phyloP scores from a whole-genome alignment of 2,113 vertebrate species.

The Hymenochirus boettgeri region DNA sequence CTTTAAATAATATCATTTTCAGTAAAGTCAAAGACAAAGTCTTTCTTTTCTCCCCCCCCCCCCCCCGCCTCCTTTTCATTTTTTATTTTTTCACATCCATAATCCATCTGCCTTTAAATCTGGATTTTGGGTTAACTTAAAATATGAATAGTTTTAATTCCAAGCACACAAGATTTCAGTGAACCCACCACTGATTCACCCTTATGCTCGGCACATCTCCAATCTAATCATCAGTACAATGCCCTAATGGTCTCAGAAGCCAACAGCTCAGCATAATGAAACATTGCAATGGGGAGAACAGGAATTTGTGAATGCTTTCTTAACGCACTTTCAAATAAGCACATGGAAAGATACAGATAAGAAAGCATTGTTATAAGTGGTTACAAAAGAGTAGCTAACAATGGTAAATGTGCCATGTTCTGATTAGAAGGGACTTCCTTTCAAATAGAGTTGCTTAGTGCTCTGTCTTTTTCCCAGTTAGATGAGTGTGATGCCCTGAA shows the following conservation, averaged over 20 bases:
- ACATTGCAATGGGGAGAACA: background rate
- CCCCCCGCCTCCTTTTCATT: too few species aligned
- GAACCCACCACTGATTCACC: constrained; percentile 6
- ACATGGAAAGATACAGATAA: background rate
- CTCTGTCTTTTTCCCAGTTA: background rate
- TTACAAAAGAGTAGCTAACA: background rate
- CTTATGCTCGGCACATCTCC: constrained; percentile 8
- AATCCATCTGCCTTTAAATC: background rate
- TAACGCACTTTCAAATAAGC: constrained; percentile 2
- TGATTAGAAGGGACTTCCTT: background rate
- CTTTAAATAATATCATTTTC: constrained; percentile 8
- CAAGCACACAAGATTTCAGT: background rate
- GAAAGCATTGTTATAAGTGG: background rate
- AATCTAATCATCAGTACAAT: constrained; percentile 1
- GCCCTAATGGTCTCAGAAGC: background rate
- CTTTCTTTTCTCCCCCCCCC: background rate
- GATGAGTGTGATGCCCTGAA: background rate
- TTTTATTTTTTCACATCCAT: background rate
- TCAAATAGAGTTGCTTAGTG: background rate
- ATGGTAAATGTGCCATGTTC: background rate
- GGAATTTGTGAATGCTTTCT: background rate
- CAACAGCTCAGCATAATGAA: background rate
- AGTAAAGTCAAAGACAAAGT: background rate
- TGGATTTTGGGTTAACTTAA: background rate
- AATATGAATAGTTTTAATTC: constrained; percentile 5